Evolutionary conservation across 2,797 vertebrate genomes (phyloP).

Genomic region (Melanotaenia maccullochi): DNA sequence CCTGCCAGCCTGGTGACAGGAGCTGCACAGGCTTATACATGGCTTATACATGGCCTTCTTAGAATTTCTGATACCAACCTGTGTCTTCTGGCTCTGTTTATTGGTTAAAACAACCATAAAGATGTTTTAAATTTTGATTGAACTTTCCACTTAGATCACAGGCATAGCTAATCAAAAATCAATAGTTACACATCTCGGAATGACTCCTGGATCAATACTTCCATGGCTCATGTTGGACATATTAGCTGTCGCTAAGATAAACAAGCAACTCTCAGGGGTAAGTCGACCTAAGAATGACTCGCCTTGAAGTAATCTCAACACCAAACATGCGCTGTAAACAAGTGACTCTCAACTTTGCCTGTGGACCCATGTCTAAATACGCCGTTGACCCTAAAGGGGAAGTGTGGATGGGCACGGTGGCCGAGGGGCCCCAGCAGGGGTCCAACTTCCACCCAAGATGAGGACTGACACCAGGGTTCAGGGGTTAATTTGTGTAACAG

Average conservation of each 20-base stretch:
- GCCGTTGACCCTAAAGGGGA: slow-evolving; percentile 80
- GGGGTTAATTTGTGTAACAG: slow-evolving; percentile 99
- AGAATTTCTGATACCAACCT: not conserved
- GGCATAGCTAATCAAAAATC: slow-evolving; percentile 1
- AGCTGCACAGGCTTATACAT: not conserved
- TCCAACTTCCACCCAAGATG: slow-evolving; percentile 87
- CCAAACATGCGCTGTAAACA: slow-evolving; percentile 82
- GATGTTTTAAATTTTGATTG: not conserved
- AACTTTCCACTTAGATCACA: not conserved
- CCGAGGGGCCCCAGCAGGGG: slow-evolving; percentile 57
- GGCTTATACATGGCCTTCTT: rapidly evolving
- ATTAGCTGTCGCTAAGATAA: not conserved
- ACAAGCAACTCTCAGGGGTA: not conserved
- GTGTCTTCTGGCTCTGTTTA: not conserved
- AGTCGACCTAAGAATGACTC: slow-evolving; percentile 12
- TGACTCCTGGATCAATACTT: not conserved
- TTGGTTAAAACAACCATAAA: not conserved
- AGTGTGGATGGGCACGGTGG: slow-evolving; percentile 65
- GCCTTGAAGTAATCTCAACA: slow-evolving; percentile 26
- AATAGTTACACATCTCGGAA: not conserved
- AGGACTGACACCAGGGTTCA: slow-evolving; percentile 95
- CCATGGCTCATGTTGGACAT: not conserved
- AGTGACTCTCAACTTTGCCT: slow-evolving; percentile 77
- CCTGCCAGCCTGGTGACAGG: slow-evolving; percentile 18
- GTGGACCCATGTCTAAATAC: slow-evolving; percentile 62